Base-by-base conservation (phyloP, 1,140 invertebrate genomes). In the Atta texana region DNA sequence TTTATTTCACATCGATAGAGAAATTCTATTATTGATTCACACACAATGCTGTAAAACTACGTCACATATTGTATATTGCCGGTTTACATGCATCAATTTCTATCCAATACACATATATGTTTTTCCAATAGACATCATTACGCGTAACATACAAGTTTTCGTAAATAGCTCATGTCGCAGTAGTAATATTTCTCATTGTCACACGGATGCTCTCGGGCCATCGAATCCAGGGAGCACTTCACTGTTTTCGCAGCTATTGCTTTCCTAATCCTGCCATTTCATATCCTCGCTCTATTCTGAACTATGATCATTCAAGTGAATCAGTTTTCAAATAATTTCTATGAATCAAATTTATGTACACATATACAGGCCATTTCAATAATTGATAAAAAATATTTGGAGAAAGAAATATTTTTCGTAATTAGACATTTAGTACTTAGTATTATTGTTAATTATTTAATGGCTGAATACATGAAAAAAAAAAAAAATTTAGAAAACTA, bases 101-200 rank as follows among this genome's bases (percentile, higher is more conserved):
- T 31, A 55, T 75, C 12, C n/a, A 21, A 59, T 21, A 74, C 0
- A 53, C 6, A 57, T 21, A 59, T 44, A 59, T 44, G 3, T 59
- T 75, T 75, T 61, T 34, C 72, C 55, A 59, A 44, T 39, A 61
- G 55, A 61, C 61, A 59, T 59, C 55, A 59, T 75, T 75, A 75
- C n/a, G 34, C 31, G 28, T 75, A 59, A 75, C 34, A 34, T 75
- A 75, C 72, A 34, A 75, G 53, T 55, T 75, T 66, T 66, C n/a
- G 34, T 24, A 55, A 75, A 59, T 75, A 44, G 31, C 18, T 3
- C 44, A 28, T 51, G 24, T 71, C 21, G 18, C 18, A 55, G 66
- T n/a, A n/a, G 31, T 59, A 75, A 75, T 34, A 75, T 75, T 24
- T 75, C 72, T 75, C 72, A 75, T 61, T 75, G 72, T 75, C 72